Base-by-base conservation (phyloP, 2,888 invertebrate species). In the Philereme transversata region DNA sequence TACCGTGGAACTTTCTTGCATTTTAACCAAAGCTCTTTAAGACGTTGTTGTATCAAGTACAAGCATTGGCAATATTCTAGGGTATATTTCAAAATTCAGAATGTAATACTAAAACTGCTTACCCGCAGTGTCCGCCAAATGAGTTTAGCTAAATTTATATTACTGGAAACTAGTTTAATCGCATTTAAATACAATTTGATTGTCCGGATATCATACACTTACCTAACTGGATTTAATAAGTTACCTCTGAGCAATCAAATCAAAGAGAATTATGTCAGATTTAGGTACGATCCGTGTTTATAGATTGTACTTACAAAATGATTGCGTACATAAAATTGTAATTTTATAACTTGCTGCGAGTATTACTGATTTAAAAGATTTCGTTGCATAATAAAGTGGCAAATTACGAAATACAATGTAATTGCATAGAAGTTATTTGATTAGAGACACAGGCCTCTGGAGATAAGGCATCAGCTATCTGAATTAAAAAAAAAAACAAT, bases 171-270 rank as follows among this genome's bases (percentile, higher is more conserved):
- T 61, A 60, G 55, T 63, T 62, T 52, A 53, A 51, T 61, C 44
- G 44, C 52, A 57, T 63, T 62, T 62, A 47, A 60, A 53, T 63
- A 45, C 51, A 62, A 63, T 65, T 62, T 55, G 36, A 68, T 63
- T 64, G 62, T 51, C 57, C 54, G 59, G 60, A 60, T 63, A 52
- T 35, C 61, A 66, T 62, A 67, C 56, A 57, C 49, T 7, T 22
- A 22, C 22, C 1, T 22, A 64, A 59, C 63, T 57, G 49, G 61
- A 48, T 67, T 49, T 54, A 64, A 64, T 54, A 58, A 61, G 63
- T 67, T 66, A 53, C 59, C 64, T 66, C 56, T 52, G 57, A 66
- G 57, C 56, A 65, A 67, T 68, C 64, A 67, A 50, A 63, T 56
- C 57, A 57, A 50, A 55, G 47, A 34, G 33, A 52, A 49, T 67